A percentile compares a stretch with the other conserved stretches of the same genome.
phyloP scores from a whole-genome alignment of 2,113 vertebrate species.

The Trogon melanurus region DNA sequence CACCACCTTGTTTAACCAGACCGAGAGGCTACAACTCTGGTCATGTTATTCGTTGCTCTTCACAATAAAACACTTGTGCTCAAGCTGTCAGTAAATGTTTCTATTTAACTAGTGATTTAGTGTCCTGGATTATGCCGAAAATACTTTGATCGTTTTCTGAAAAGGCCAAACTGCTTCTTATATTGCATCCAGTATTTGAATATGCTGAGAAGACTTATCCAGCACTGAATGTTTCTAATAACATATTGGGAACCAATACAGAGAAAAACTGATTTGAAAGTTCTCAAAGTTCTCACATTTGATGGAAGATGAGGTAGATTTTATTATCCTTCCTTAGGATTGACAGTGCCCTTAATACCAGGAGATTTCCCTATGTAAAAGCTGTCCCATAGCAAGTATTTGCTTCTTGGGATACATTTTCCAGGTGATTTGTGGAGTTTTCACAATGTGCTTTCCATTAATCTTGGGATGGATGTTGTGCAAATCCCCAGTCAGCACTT shows the following conservation, averaged over 20 bases:
- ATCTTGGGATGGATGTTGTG: not conserved
- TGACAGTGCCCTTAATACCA: not conserved
- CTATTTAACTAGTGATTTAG: slow-evolving; percentile 53
- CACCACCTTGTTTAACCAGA: slow-evolving; percentile 49
- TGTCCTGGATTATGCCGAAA: slow-evolving; percentile 62
- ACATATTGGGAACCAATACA: not conserved
- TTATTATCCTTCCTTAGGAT: not conserved
- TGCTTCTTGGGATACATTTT: not conserved
- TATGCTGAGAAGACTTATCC: not conserved
- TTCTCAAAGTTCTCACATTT: slow-evolving; percentile 10
- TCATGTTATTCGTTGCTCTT: slow-evolving; percentile 25
- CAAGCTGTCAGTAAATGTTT: slow-evolving; percentile 56
- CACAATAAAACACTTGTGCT: slow-evolving; percentile 53
- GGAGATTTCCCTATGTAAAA: not conserved
- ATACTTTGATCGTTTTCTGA: slow-evolving; percentile 61
- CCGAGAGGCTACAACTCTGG: slow-evolving; percentile 18
- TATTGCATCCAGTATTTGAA: not conserved
- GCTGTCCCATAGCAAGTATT: not conserved
- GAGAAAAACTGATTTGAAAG: slow-evolving; percentile 26
- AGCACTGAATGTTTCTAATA: slow-evolving; percentile 8
- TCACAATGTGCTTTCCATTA: slow-evolving; percentile 11
- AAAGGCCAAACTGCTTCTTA: slow-evolving; percentile 34
- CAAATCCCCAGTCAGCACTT: slow-evolving; percentile 18
- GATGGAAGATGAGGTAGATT: not conserved
- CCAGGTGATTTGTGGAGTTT: slow-evolving; percentile 23